Percentiles rank a stretch among this genome's conserved stretches.
Evolutionary conservation across 2,797 vertebrate genomes (phyloP).

Genomic region (Coilia nasus): DNA sequence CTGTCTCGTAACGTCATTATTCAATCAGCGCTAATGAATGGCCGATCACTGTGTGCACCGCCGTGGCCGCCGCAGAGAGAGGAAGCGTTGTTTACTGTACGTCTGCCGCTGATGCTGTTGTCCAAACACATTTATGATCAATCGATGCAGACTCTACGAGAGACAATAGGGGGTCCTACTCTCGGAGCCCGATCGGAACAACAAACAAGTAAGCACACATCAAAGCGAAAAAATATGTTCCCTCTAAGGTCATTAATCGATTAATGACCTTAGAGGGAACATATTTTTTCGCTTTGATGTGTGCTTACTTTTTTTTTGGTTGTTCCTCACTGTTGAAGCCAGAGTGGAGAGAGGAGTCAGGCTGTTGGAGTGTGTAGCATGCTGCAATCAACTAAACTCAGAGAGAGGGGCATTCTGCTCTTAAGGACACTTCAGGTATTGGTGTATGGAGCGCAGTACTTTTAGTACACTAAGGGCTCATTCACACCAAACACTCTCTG

Average conservation of each 20-base stretch:
- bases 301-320: too few species aligned
- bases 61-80: not conserved
- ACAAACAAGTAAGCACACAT: too few species aligned
- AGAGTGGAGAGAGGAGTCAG: too few species aligned
- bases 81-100: not conserved
- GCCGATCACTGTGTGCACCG: not conserved
- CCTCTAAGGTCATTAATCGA: too few species aligned
- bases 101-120: not conserved
- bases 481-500: too few species aligned
- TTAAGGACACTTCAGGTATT: too few species aligned
- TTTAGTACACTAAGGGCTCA: too few species aligned
- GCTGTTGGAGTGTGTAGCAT: not conserved
- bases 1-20: not conserved
- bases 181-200: too few species aligned
- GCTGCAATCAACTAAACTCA: not conserved
- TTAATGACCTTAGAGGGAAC: not conserved
- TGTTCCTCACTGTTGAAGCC: too few species aligned
- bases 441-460: not conserved
- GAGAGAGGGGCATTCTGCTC: too few species aligned
- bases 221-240: not conserved
- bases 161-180: not conserved
- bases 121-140: slow-evolving; percentile 1
- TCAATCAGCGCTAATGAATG: slow-evolving; percentile 1
- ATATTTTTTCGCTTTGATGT: not conserved
- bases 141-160: not conserved